phyloP scores from a whole-genome alignment of 2,888 invertebrate species.

The Odontothrips loti region DNA sequence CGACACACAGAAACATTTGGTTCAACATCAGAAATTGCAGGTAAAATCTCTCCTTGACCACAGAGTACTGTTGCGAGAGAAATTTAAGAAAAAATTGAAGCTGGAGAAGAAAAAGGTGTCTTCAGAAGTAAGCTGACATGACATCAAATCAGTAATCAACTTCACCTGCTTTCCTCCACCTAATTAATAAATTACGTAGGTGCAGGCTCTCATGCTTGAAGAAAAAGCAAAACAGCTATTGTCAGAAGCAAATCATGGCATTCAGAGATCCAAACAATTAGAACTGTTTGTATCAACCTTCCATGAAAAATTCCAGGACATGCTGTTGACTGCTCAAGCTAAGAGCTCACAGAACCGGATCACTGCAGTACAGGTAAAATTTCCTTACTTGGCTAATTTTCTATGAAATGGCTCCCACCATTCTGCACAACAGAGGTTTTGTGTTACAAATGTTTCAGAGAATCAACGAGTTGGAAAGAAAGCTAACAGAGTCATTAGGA shows the following conservation, averaged over 20 bases:
- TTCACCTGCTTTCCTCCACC: no score
- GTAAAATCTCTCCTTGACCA: neutral
- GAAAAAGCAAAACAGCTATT: neutral
- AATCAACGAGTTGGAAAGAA: neutral
- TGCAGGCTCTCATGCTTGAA: neutral
- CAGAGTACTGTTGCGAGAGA: neutral
- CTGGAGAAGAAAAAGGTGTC: neutral
- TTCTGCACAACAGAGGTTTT: no score
- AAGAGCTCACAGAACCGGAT: neutral
- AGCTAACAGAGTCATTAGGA: neutral
- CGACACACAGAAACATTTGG: neutral
- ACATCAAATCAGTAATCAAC: no score
- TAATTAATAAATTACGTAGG: neutral
- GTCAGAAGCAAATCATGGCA: neutral
- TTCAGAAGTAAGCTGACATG: neutral
- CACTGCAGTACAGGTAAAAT: neutral
- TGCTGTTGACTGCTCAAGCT: neutral
- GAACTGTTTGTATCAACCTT: neutral
- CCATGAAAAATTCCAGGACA: neutral
- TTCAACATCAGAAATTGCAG: neutral
- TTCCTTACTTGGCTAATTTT: neutral
- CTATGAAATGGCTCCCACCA: neutral
- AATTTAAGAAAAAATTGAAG: neutral
- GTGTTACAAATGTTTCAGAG: constrained; percentile 18
- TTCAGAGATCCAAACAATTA: neutral